Evolutionary conservation across 2,888 invertebrate genomes (phyloP).

Genomic region (Allolobophora icterica): DNA sequence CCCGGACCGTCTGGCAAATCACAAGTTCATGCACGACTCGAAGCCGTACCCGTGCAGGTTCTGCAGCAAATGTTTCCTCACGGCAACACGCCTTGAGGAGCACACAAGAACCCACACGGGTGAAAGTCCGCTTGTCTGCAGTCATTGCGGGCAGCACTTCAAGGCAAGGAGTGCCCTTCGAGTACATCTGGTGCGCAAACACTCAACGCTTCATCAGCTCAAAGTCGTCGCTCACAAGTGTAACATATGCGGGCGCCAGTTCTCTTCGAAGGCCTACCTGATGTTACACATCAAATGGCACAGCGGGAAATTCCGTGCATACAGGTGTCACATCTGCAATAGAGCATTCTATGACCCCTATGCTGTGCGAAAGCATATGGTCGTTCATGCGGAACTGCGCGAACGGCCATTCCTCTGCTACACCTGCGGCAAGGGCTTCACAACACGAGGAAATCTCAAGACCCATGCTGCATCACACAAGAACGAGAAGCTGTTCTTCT

Average conservation of each 20-base stretch:
- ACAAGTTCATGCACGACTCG: background rate
- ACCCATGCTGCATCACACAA: background rate
- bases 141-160: slow-evolving; percentile 19
- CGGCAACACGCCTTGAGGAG: background rate
- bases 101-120: slow-evolving; percentile 21
- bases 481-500: background rate
- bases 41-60: background rate
- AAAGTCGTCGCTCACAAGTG: slow-evolving; percentile 7
- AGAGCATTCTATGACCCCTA: background rate
- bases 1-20: background rate
- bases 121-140: slow-evolving; percentile 6
- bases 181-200: background rate
- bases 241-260: background rate
- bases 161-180: background rate
- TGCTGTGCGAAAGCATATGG: background rate
- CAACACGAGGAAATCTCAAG: slow-evolving; percentile 1
- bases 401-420: slow-evolving; percentile 19
- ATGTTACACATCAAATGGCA: background rate
- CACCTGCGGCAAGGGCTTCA: slow-evolving; percentile 23
- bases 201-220: background rate
- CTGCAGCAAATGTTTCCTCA: background rate
- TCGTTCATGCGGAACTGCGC: background rate
- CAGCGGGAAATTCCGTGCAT: background rate
- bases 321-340: slow-evolving; percentile 5
- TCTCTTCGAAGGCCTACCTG: slow-evolving; percentile 14